Evolutionary conservation across 92 coral and sea anemone species (phyloP).

Genomic region (Epizoanthus stellaris): DNA sequence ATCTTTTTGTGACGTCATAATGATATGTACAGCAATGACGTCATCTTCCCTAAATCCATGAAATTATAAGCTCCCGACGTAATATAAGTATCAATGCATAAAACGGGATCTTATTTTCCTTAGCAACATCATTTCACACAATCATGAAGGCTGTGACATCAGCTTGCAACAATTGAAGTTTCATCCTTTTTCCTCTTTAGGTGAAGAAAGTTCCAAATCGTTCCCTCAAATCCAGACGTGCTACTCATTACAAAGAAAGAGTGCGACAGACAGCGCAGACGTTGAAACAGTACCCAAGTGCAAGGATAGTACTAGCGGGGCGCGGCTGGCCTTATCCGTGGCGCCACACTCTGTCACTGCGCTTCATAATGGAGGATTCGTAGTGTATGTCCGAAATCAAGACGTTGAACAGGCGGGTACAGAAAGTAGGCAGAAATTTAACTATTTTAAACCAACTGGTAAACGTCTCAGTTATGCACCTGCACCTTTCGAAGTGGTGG

Average conservation of each 20-base stretch:
- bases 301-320: neutral
- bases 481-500: neutral
- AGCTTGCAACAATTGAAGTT: too few species aligned
- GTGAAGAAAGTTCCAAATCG: slow-evolving; percentile 21
- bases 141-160: too few species aligned
- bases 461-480: neutral
- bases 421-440: neutral
- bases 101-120: too few species aligned
- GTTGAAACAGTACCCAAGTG: slow-evolving; percentile 5
- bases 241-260: slow-evolving; percentile 50
- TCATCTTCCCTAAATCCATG: too few species aligned
- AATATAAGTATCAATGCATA: too few species aligned
- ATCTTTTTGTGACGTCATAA: too few species aligned
- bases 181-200: neutral
- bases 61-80: too few species aligned
- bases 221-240: slow-evolving; percentile 76
- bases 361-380: slow-evolving; percentile 7
- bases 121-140: too few species aligned
- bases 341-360: neutral
- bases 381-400: neutral
- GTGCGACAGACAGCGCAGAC: neutral
- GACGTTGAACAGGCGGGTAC: neutral
- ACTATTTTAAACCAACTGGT: neutral
- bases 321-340: slow-evolving; percentile 22
- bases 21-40: too few species aligned